A percentile compares a stretch with the other conserved stretches of the same genome.
phyloP scores from a whole-genome alignment of 2,888 invertebrate species.

The Acleris literana region DNA sequence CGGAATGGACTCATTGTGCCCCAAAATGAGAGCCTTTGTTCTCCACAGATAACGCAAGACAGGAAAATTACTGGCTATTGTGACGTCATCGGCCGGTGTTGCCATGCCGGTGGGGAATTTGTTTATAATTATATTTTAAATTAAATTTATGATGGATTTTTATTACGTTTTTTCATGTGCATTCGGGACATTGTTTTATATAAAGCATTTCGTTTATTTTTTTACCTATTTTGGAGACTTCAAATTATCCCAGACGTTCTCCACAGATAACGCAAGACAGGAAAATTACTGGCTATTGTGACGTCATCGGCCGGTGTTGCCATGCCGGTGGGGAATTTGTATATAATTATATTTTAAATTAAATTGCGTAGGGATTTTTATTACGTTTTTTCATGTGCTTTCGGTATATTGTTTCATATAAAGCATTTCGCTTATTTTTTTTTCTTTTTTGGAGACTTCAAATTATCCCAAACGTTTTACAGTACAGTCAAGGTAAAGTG shows the following conservation, averaged over 20 bases:
- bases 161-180: no score
- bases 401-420: no score
- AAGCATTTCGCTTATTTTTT: no score
- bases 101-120: no score
- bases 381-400: no score
- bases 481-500: no score
- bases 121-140: conserved; percentile 65
- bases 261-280: conserved; percentile 36
- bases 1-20: conserved; percentile 38
- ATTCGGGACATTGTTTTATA: no score
- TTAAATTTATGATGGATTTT: background rate
- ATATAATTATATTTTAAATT: conserved; percentile 61
- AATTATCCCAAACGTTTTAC: no score
- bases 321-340: no score
- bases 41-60: conserved; percentile 35
- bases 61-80: conserved; percentile 38
- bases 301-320: conserved; percentile 60
- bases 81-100: conserved; percentile 55
- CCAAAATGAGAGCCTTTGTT: conserved; percentile 39
- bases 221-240: no score
- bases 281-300: conserved; percentile 37
- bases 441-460: no score
- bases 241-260: conserved; percentile 28
- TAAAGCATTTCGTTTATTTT: no score
- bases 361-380: background rate